Evolutionary conservation across 1,140 invertebrate species (phyloP), one percentile per base, ranked within the genome.

Genomic region (Cherax quadricarinatus): DNA sequence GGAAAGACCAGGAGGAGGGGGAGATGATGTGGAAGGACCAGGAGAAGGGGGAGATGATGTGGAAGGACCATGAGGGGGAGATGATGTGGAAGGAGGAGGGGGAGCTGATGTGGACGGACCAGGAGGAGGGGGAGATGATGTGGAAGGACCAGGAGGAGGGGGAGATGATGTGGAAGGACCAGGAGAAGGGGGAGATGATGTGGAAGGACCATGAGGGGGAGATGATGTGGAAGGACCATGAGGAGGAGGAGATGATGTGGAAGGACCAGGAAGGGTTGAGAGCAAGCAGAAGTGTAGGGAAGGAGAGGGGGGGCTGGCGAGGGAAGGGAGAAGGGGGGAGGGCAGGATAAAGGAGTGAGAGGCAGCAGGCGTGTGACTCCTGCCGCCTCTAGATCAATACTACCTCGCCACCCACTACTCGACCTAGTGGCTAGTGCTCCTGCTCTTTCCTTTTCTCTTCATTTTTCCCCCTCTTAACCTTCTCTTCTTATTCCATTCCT

Each of bases 311-410:
- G 14, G 30, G 49, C 7, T 10, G 78, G 1, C 5, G 14, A 18
- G 14, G 79, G 7, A 3, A 0, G 48, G 10, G 41, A 49, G 4
- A 21, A 16, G 41, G 30, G 79, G 18, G 9, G 70, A 6, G 24
- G 70, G 9, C n/a, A 10, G 70, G 24, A 10, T 75, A 10, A 9
- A 5, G 30, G 70, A 9, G 70, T 9, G 0, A n/a, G 70, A 30
- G 70, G 70, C 24, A 30, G 70, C 1, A 30, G n/a, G n/a, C 6
- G n/a, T 75, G 70, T 75, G 70, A 75, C 70, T 75, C 70, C 70
- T 30, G 70, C 24, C n/a, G 70, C 70, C 24, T n/a, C 70, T 30
- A 75, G 70, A 75, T 75, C 70, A 75, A 75, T 75, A 75, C 70
- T 75, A n/a, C n/a, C 70, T 7, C n/a, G 24, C n/a, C 70, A 30